Base-by-base conservation (phyloP, 2,888 invertebrate genomes). In the Copidosoma aretas region DNA sequence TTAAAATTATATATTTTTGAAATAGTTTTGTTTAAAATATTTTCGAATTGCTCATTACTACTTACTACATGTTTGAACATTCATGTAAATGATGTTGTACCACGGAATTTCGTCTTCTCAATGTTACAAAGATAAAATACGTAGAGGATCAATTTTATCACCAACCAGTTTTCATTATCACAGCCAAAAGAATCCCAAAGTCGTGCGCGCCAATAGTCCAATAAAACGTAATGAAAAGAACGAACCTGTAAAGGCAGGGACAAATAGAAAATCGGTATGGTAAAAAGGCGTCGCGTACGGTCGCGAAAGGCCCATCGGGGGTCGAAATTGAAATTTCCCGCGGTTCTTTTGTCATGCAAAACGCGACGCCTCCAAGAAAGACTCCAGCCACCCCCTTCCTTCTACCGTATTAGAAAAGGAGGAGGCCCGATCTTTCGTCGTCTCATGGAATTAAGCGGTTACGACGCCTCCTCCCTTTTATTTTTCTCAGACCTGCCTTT, bases 331-430 rank as follows among this genome's bases (percentile, higher is more conserved):
- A 77, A 77, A 77, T 79, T 79, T 78, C 77, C 79, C 75, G 79
- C 75, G 75, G 77, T 78, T 75, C 79, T 76, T 81, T 81, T 80
- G 80, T 79, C 71, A 81, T 81, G 81, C 78, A 80, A 81, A 81
- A 74, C 73, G 67, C 69, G 58, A 17, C 39, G 39, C 71, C 73
- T 73, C 74, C 73, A 73, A 68, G 69, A 67, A 25, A 14, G 24
- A 19, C 17, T 57, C 10, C 49, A 14, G 8, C 24, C 56, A 25
- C 46, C 14, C 52, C 14, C 19, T 51, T 22, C 24, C n/a, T 14
- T 19, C 56, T 17, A 46, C 15, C 12, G 25, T 32, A 64, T 64
- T 46, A 46, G 43, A 46, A 46, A 46, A 17, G 43, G 43, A 46
- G 12, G 15, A 46, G 64, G 65, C n/a, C 73, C 69, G 71, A 52